Evolutionary conservation across 2,888 invertebrate genomes (phyloP).

Genomic region (Eulithis prunata): DNA sequence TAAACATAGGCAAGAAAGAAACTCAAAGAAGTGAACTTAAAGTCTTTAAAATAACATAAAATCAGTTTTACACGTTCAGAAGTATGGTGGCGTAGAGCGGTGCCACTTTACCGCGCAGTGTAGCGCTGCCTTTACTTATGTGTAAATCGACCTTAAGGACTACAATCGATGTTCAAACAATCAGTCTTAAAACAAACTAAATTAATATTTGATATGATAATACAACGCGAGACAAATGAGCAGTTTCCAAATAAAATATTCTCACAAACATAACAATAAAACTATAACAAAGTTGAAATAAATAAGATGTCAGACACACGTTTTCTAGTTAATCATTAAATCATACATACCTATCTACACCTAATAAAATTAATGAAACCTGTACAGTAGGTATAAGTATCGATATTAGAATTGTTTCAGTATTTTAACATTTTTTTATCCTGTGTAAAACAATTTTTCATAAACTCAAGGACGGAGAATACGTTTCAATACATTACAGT

Average conservation of each 20-base stretch:
- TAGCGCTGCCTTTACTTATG: no score
- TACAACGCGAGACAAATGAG: conserved; percentile 24
- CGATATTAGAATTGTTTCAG: neutral
- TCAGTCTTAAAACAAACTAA: conserved; percentile 75
- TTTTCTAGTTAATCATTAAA: conserved; percentile 12
- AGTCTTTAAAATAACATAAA: neutral
- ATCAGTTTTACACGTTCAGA: no score
- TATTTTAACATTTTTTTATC: conserved; percentile 3
- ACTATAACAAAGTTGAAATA: conserved; percentile 18
- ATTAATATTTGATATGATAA: conserved; percentile 48
- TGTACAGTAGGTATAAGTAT: no score
- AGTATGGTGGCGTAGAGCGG: no score
- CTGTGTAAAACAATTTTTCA: conserved; percentile 8
- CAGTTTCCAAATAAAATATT: conserved; percentile 20
- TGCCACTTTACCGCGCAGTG: no score
- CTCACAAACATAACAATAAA: conserved; percentile 24
- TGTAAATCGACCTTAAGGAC: conserved; percentile 33
- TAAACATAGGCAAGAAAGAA: neutral
- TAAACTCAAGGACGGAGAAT: conserved; percentile 28
- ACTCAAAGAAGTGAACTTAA: neutral
- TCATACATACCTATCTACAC: neutral
- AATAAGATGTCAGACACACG: conserved; percentile 14
- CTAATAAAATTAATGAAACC: no score
- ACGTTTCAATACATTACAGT: neutral
- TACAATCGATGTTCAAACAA: conserved; percentile 54